Evolutionary conservation across 2,113 vertebrate species (phyloP).

Genomic region (Corythaixoides concolor): DNA sequence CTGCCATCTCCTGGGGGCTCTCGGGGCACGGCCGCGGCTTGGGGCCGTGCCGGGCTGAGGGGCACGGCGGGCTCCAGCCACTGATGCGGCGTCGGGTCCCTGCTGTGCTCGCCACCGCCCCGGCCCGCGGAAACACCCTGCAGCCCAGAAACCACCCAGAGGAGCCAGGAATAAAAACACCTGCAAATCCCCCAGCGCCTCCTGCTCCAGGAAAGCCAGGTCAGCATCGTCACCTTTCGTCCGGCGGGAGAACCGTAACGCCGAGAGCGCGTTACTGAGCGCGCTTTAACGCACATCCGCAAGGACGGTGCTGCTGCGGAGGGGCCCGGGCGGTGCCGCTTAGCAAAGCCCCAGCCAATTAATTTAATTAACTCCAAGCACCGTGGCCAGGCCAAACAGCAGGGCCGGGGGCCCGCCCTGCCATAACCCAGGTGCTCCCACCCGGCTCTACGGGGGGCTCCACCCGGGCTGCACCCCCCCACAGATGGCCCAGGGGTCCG

Average conservation of each 20-base stretch:
- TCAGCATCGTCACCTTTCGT: not conserved
- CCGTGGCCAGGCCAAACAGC: not conserved
- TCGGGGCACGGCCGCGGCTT: not conserved
- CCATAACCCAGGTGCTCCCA: no score
- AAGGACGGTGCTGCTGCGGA: not conserved
- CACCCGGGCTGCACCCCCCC: no score
- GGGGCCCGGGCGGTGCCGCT: not conserved
- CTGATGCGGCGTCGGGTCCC: rapidly evolving
- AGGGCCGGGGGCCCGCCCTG: rapidly evolving
- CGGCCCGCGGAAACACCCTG: rapidly evolving
- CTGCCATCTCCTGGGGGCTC: not conserved
- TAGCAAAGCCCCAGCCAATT: not conserved
- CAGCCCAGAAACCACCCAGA: not conserved
- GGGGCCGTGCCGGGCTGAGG: rapidly evolving
- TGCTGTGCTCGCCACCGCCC: not conserved
- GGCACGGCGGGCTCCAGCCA: rapidly evolving
- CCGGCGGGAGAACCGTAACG: rapidly evolving
- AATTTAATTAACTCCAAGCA: rapidly evolving
- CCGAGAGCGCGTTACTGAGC: rapidly evolving
- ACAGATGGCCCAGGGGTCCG: no score
- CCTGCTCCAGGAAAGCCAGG: not conserved
- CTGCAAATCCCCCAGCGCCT: not conserved
- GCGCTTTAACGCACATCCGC: rapidly evolving
- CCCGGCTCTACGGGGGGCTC: no score
- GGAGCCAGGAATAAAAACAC: not conserved